phyloP scores from a whole-genome alignment of 2,888 invertebrate species.

The Pelosia muscerda region DNA sequence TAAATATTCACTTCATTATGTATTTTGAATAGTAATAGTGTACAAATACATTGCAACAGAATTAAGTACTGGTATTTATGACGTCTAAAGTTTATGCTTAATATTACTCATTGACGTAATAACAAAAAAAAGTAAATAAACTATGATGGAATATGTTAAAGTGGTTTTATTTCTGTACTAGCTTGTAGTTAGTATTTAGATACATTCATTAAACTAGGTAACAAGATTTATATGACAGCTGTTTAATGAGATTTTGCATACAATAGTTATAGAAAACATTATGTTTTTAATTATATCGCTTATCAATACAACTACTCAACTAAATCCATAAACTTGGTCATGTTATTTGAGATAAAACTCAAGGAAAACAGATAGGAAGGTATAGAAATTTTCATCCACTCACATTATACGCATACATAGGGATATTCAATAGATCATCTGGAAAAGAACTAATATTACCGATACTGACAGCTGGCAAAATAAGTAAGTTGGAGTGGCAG shows the following conservation, averaged over 20 bases:
- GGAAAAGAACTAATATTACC: too few relatives aligned
- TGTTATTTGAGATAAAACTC: background rate
- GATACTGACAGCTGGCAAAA: too few relatives aligned
- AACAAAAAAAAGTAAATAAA: slow-evolving; percentile 10
- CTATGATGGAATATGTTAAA: background rate
- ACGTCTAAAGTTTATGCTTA: too few relatives aligned
- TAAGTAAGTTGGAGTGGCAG: too few relatives aligned
- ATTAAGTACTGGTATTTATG: background rate
- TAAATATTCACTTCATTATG: too few relatives aligned
- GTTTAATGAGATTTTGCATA: background rate
- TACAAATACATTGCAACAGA: too few relatives aligned
- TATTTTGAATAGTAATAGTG: too few relatives aligned
- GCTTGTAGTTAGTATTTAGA: background rate
- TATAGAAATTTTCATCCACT: slow-evolving; percentile 2
- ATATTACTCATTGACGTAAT: too few relatives aligned
- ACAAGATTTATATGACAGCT: background rate
- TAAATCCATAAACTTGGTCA: background rate
- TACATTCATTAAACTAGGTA: background rate
- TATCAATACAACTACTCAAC: slow-evolving; percentile 10
- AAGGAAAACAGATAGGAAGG: slow-evolving; percentile 23
- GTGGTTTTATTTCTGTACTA: too few relatives aligned
- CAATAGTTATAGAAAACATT: slow-evolving; percentile 27
- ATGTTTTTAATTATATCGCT: slow-evolving; percentile 16
- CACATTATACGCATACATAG: too few relatives aligned
- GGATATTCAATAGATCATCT: too few relatives aligned